phyloP scores from a whole-genome alignment of 2,888 invertebrate species.

The Ashinkailepas kermadecensis region DNA sequence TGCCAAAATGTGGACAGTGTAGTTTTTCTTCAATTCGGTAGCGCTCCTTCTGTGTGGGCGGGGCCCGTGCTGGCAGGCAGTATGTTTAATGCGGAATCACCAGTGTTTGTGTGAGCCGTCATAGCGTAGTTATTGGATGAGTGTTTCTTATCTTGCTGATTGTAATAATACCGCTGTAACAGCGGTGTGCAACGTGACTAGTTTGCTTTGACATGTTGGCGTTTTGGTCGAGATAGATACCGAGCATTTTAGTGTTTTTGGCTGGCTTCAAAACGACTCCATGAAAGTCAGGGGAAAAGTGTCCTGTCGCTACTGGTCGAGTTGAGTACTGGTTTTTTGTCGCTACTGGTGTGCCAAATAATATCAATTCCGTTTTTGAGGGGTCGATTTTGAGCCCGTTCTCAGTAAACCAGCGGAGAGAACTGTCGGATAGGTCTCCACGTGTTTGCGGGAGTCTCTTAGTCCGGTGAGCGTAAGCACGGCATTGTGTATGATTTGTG shows the following conservation, averaged over 20 bases:
- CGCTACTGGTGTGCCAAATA: no score
- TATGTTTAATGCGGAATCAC: background rate
- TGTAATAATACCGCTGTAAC: background rate
- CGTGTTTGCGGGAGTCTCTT: background rate
- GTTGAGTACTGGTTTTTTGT: no score
- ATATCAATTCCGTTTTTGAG: no score
- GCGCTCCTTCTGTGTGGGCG: background rate
- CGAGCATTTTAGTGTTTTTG: background rate
- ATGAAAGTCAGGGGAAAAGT: no score
- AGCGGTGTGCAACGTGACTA: background rate
- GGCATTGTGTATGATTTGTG: background rate
- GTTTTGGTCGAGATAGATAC: background rate
- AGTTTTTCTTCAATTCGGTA: background rate
- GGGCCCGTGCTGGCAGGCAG: background rate
- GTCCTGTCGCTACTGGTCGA: no score
- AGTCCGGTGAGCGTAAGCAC: background rate
- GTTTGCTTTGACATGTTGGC: background rate
- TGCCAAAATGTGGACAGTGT: no score
- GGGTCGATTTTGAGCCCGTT: no score
- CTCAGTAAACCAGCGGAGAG: background rate
- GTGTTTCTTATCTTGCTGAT: background rate
- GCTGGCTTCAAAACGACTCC: background rate
- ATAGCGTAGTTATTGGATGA: background rate
- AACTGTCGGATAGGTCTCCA: background rate
- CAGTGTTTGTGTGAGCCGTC: background rate